phyloP scores from a whole-genome alignment of 2,888 invertebrate genomes.

The Plebejus anna region DNA sequence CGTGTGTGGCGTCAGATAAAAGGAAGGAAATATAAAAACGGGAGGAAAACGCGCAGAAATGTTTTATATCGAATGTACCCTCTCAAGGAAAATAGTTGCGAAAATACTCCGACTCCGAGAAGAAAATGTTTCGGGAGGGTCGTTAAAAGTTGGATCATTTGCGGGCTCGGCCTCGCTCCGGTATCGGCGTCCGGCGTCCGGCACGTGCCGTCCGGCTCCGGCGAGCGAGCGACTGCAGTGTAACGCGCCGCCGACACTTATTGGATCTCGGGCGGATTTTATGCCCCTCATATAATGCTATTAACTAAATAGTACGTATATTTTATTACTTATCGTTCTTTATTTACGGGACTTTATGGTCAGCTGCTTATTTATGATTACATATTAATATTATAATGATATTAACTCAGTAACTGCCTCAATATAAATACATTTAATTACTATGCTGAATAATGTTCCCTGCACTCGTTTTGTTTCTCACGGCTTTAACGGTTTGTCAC shows the following conservation, averaged over 20 bases:
- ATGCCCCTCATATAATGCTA: neutral
- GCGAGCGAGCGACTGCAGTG: neutral
- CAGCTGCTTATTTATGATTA: neutral
- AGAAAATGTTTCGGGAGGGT: neutral
- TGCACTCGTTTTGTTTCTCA: neutral
- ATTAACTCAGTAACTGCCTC: too few species aligned
- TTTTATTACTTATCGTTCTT: neutral
- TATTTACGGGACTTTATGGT: neutral
- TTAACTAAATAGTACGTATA: neutral
- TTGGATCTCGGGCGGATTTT: neutral
- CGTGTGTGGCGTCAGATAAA: slow-evolving; percentile 3
- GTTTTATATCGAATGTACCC: slow-evolving; percentile 14
- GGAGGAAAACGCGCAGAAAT: slow-evolving; percentile 7
- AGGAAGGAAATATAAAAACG: slow-evolving; percentile 17
- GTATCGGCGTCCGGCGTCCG: neutral
- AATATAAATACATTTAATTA: too few species aligned
- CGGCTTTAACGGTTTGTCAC: neutral
- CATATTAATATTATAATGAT: too few species aligned
- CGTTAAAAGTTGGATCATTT: slow-evolving; percentile 8
- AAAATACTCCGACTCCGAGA: neutral
- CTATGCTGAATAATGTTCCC: too few species aligned
- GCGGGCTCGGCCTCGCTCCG: neutral
- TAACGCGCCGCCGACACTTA: neutral
- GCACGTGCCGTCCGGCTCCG: neutral
- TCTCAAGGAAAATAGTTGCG: slow-evolving; percentile 12